These are phyloP conservation scores for Caenorhabditis inopinata DNA, from an alignment of 1,140 invertebrate genomes.

Conservation along the genomic window DNA sequence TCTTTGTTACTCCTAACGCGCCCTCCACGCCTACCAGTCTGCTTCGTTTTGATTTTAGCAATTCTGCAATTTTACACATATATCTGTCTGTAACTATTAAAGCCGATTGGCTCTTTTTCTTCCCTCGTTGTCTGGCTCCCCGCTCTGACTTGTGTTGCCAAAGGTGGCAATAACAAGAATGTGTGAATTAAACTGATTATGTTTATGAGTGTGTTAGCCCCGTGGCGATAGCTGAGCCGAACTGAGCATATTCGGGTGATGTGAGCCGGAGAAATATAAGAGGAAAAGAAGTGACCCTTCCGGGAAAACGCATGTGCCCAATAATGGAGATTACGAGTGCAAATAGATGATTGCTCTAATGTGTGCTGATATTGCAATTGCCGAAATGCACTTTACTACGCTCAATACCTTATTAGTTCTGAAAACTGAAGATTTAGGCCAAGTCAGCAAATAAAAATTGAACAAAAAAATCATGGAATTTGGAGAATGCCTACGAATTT, in stretches of 20 bases:
- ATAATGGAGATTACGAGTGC: too few relatives aligned
- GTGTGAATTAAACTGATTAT: neutral
- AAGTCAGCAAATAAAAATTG: too few relatives aligned
- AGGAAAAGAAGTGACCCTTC: neutral
- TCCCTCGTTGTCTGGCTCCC: neutral
- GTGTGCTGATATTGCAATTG: too few relatives aligned
- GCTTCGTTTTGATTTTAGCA: neutral
- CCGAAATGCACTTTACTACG: too few relatives aligned
- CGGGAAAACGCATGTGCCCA: neutral
- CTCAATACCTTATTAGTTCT: too few relatives aligned
- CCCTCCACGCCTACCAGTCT: too few relatives aligned
- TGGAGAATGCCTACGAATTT: too few relatives aligned
- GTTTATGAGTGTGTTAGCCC: neutral
- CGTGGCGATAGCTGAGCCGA: neutral
- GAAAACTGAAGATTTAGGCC: too few relatives aligned
- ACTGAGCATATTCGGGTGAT: too few relatives aligned
- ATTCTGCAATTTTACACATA: neutral
- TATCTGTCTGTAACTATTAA: neutral
- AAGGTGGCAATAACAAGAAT: neutral
- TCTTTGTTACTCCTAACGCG: too few relatives aligned
- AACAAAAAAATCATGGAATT: neutral
- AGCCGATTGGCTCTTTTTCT: neutral
- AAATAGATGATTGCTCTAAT: too few relatives aligned
- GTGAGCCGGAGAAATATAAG: neutral
- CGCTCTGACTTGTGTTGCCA: conserved; percentile 14